Evolutionary conservation across 2,888 invertebrate species (phyloP).

Genomic region (Pseudococcus jackbeardsleyi): DNA sequence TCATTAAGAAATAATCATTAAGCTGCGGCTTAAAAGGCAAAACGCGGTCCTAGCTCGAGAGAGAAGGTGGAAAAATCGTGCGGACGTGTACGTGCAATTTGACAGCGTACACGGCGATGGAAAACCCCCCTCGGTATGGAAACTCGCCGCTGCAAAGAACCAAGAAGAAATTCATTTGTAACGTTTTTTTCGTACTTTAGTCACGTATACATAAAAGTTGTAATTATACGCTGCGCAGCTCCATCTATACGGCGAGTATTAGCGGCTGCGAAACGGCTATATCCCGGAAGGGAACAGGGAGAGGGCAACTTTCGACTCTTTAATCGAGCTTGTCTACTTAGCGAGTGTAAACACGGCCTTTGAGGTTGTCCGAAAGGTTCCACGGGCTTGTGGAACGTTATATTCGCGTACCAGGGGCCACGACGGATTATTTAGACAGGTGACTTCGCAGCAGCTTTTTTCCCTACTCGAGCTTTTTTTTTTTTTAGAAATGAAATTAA

Average conservation of each 20-base stretch:
- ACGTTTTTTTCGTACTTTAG: conserved; percentile 58
- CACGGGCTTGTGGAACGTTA: background rate
- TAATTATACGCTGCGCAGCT: conserved; percentile 51
- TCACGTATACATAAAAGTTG: conserved; percentile 61
- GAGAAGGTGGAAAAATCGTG: conserved; percentile 20
- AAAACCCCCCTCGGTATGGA: background rate
- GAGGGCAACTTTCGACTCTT: conserved; percentile 10
- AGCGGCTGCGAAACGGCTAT: background rate
- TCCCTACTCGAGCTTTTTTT: background rate
- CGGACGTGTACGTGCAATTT: background rate
- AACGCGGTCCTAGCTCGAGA: background rate
- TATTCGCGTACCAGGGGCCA: background rate
- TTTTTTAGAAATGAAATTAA: conserved; percentile 16
- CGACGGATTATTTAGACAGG: conserved; percentile 34
- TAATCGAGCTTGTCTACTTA: conserved; percentile 49
- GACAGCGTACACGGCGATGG: background rate
- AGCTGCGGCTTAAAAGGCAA: conserved; percentile 4
- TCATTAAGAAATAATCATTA: conserved; percentile 55
- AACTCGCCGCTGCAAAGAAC: conserved; percentile 1
- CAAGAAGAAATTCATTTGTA: conserved; percentile 56
- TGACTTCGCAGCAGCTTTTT: conserved; percentile 18
- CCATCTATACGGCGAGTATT: background rate
- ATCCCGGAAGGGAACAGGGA: background rate
- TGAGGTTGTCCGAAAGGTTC: conserved; percentile 17
- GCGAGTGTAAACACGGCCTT: conserved; percentile 38